Evolutionary conservation across 2,888 invertebrate genomes (phyloP).

Genomic region (Maniola hyperantus): DNA sequence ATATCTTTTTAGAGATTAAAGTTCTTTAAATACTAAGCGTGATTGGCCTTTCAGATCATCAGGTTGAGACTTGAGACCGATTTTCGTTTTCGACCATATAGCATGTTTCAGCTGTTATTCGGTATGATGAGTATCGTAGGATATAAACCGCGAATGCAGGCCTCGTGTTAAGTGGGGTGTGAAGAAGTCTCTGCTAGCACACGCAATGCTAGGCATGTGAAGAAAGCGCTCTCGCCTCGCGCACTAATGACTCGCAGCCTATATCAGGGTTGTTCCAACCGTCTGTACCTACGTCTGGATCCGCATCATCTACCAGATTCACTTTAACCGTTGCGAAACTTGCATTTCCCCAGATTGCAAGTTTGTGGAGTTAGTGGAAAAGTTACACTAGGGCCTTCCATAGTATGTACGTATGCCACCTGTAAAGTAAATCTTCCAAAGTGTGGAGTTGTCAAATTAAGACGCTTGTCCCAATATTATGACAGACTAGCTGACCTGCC

Average conservation of each 20-base stretch:
- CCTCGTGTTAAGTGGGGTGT: conserved; percentile 70
- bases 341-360: neutral
- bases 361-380: too few relatives aligned
- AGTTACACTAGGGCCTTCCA: too few relatives aligned
- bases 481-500: too few relatives aligned
- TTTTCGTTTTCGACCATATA: neutral
- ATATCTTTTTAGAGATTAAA: too few relatives aligned
- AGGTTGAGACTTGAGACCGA: neutral
- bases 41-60: neutral
- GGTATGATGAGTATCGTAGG: neutral
- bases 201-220: conserved; percentile 73
- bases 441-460: too few relatives aligned
- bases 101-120: neutral
- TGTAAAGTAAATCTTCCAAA: too few relatives aligned
- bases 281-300: conserved; percentile 19
- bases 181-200: conserved; percentile 56
- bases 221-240: conserved; percentile 62
- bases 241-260: conserved; percentile 36
- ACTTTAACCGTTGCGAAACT: neutral
- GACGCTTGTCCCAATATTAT: too few relatives aligned
- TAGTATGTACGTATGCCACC: too few relatives aligned
- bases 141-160: conserved; percentile 10
- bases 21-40: too few relatives aligned
- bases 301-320: conserved; percentile 8
- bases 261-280: conserved; percentile 9